phyloP scores from a whole-genome alignment of 92 coral and sea anemone genomes.

The Paragorgia papillata region DNA sequence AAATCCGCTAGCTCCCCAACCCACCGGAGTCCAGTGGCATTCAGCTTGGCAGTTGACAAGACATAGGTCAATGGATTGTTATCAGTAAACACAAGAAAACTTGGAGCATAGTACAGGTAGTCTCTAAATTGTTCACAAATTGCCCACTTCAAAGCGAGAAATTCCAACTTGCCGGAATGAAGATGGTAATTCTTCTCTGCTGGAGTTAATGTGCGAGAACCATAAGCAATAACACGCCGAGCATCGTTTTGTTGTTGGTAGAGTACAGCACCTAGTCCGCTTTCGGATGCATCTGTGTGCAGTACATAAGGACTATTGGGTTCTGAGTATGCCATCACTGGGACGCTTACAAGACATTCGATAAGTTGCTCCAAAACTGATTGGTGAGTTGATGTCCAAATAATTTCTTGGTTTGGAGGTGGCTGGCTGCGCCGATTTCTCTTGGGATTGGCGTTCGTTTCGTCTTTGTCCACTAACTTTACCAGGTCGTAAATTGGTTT shows the following conservation, averaged over 20 bases:
- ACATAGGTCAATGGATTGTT: slow-evolving; percentile 45
- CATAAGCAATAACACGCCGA: slow-evolving; percentile 27
- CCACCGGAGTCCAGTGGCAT: too few species aligned
- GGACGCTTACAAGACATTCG: slow-evolving; percentile 32
- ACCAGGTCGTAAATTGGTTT: slow-evolving; percentile 57
- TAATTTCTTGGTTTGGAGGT: too few species aligned
- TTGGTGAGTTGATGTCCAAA: slow-evolving; percentile 62
- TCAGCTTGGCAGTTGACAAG: slow-evolving; percentile 4
- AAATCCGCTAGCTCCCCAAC: too few species aligned
- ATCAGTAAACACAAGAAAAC: slow-evolving; percentile 30
- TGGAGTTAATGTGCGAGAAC: too few species aligned
- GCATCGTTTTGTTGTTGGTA: too few species aligned
- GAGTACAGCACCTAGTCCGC: too few species aligned
- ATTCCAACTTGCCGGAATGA: too few species aligned
- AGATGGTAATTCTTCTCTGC: too few species aligned
- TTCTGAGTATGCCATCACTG: too few species aligned
- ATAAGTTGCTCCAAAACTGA: slow-evolving; percentile 49
- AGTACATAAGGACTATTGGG: slow-evolving; percentile 35
- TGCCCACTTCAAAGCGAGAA: slow-evolving; percentile 42
- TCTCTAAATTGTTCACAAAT: slow-evolving; percentile 52
- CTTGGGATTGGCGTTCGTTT: not conserved
- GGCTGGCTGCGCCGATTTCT: slow-evolving; percentile 45
- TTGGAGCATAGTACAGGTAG: slow-evolving; percentile 44
- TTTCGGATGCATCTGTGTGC: too few species aligned
- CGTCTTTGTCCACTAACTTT: slow-evolving; percentile 10